phyloP scores from a whole-genome alignment of 2,888 invertebrate species.

The Drosophila setosimentum region DNA sequence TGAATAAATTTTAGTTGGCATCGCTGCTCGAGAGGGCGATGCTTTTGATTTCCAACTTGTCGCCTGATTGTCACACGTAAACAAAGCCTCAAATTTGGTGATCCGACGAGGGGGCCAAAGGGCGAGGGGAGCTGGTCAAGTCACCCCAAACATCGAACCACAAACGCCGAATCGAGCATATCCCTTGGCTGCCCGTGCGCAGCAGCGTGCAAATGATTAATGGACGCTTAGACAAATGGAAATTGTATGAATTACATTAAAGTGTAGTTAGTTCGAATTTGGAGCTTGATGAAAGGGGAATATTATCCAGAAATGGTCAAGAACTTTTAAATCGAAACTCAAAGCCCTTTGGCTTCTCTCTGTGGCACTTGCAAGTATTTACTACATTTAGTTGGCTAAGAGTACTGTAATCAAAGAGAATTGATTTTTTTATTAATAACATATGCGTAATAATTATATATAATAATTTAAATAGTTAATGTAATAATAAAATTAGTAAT shows the following conservation, averaged over 20 bases:
- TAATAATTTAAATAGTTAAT: background rate
- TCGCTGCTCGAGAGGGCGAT: constrained; percentile 20
- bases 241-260: constrained; percentile 85
- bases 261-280: constrained; percentile 77
- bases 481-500: background rate
- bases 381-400: background rate
- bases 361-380: constrained; percentile 3
- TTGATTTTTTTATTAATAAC: background rate
- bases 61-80: constrained; percentile 80
- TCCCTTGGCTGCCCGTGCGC: constrained; percentile 60
- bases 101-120: constrained; percentile 25
- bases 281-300: constrained; percentile 15
- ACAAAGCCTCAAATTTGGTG: constrained; percentile 77
- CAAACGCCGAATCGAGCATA: constrained; percentile 12
- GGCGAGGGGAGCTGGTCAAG: constrained; percentile 36
- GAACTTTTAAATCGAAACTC: constrained; percentile 46
- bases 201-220: constrained; percentile 84
- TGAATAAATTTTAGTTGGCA: constrained; percentile 73
- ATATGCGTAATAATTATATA: background rate
- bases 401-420: background rate
- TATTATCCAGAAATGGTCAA: constrained; percentile 12
- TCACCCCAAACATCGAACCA: constrained; percentile 9
- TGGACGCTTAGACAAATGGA: constrained; percentile 85
- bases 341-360: too few relatives aligned
- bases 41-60: constrained; percentile 78